Conservation (phyloP, 1,140 invertebrate species). For the Maconellicoccus hirsutus region DNA sequence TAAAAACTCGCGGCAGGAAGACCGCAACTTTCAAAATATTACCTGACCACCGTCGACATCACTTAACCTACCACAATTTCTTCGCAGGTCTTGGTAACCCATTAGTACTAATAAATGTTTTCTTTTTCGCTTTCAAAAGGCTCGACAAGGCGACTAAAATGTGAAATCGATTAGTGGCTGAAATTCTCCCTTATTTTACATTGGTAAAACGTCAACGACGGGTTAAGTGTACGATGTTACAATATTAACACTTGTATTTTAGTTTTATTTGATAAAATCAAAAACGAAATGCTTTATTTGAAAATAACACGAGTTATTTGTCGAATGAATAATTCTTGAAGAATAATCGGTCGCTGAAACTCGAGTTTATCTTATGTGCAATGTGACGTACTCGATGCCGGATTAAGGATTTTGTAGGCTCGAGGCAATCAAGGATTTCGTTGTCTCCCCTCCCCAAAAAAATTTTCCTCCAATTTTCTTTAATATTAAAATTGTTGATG, state of each 20-base stretch:
- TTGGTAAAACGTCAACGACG: background rate
- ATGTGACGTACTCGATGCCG: too few relatives aligned
- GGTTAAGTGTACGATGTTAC: background rate
- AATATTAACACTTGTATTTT: background rate
- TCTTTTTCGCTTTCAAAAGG: background rate
- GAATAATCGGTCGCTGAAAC: too few relatives aligned
- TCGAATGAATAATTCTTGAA: too few relatives aligned
- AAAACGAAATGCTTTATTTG: background rate
- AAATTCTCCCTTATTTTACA: background rate
- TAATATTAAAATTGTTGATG: too few relatives aligned
- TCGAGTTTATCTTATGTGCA: too few relatives aligned
- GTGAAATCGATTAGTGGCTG: background rate
- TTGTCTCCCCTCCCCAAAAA: too few relatives aligned
- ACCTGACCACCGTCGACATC: conserved; percentile 1
- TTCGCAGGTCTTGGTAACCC: background rate
- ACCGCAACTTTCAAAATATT: conserved; percentile 9
- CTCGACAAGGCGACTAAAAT: background rate
- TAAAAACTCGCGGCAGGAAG: background rate
- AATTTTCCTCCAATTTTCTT: too few relatives aligned
- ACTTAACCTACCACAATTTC: conserved; percentile 4
- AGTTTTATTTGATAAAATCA: background rate
- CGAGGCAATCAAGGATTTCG: too few relatives aligned
- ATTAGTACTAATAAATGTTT: background rate
- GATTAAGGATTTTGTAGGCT: too few relatives aligned
- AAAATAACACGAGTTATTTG: too few relatives aligned